Evolutionary conservation across 1,140 invertebrate species (phyloP).

Genomic region (Bombus sylvicola): DNA sequence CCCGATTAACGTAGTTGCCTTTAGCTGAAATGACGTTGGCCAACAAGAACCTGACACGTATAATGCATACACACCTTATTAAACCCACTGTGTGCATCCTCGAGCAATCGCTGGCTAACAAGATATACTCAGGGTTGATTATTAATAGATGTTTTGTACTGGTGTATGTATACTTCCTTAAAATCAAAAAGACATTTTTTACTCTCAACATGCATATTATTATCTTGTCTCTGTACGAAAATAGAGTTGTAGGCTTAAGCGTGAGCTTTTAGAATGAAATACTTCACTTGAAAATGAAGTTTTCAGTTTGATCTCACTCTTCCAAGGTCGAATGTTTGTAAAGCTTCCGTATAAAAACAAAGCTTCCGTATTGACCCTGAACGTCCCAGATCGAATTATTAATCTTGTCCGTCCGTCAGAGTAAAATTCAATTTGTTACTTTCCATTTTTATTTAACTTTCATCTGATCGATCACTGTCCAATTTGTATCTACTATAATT

Average conservation of each 20-base stretch:
- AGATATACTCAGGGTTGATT: neutral
- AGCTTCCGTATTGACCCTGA: neutral
- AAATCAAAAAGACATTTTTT: too few species aligned
- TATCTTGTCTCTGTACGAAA: neutral
- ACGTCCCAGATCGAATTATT: neutral
- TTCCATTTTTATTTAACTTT: neutral
- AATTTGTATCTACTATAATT: neutral
- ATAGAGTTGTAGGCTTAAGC: neutral
- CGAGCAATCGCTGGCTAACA: neutral
- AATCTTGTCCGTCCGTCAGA: neutral
- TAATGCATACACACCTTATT: neutral
- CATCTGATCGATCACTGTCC: neutral
- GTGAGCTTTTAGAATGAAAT: too few species aligned
- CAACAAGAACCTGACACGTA: slow-evolving; percentile 17
- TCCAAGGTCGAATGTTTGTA: neutral
- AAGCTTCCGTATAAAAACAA: neutral
- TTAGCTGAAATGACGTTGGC: neutral
- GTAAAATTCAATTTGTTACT: neutral
- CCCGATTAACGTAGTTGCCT: slow-evolving; percentile 45
- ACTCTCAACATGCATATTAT: neutral
- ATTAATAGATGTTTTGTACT: neutral
- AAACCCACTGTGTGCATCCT: neutral
- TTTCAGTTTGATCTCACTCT: neutral
- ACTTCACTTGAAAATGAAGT: too few species aligned
- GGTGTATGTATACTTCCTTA: neutral